Evolutionary conservation across 92 coral and sea anemone species (phyloP), one percentile per base, ranked within the genome.

Genomic region (Desmophyllum pertusum): DNA sequence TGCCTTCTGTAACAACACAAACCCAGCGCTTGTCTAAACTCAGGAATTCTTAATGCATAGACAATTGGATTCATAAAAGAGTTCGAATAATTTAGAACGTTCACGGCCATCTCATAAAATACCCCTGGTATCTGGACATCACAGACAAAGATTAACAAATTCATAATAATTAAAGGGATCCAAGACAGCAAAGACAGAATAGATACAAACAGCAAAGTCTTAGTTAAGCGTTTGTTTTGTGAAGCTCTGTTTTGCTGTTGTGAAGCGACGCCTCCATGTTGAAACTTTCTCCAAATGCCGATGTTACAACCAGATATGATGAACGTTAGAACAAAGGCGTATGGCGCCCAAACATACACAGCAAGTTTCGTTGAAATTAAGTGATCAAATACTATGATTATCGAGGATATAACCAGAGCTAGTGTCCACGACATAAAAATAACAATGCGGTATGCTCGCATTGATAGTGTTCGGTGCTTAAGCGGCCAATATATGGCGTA

Each of bases 41-140:
- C 80, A 10, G 67, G 80, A 36, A 76, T 35, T 76, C 80, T 35
- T 37, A 76, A 76, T 37, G 67, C 67, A 11, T 37, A 76, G 9
- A 76, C 50, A 39, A 76, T 31, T 35, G 80, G 80, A 76, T 76
- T 53, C 3, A 38, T 19, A 5, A 76, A 76, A 0, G 80, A 76
- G 14, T 53, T 76, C 35, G 35, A 72, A 45, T 72, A 72, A 72
- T 72, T 72, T 23, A 72, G 1, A 43, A 41, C 6, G 18, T 5
- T 41, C 0, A 15, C n/a, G n/a, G n/a, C 33, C 7, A 72, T 6
- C 0, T 1, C 1, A 41, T 72, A 72, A 43, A 43, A n/a, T 4
- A 0, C n/a, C 53, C 8, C 11, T 10, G 17, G 36, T 8, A 72
- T 40, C 35, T 1, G 21, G 9, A 63, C 36, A 14, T 63, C 18